Evolutionary conservation across 1,140 invertebrate genomes (phyloP).

Genomic region (Drosophila varians): DNA sequence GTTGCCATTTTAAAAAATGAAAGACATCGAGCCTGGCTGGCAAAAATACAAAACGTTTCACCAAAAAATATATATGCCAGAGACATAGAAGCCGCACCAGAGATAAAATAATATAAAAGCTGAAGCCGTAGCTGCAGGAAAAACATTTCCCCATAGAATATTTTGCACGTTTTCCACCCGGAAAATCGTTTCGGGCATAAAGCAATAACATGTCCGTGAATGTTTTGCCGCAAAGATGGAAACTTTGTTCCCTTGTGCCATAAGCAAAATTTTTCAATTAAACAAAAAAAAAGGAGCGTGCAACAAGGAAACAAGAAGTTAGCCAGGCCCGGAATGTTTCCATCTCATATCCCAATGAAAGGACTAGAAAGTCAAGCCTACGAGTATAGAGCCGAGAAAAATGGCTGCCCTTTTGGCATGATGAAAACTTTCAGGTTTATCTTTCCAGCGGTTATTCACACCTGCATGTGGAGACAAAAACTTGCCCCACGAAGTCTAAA

Average conservation of each 20-base stretch:
- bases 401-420: constrained; percentile 8
- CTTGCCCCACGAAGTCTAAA: neutral
- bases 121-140: constrained; percentile 15
- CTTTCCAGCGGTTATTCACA: constrained; percentile 69
- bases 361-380: neutral
- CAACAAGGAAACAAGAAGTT: too few species aligned
- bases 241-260: constrained; percentile 20
- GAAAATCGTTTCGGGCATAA: constrained; percentile 31
- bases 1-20: constrained; percentile 60
- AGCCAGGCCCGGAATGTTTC: neutral
- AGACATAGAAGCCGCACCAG: neutral
- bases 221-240: constrained; percentile 3
- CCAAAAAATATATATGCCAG: constrained; percentile 15
- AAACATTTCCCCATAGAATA: constrained; percentile 46
- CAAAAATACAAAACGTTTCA: constrained; percentile 16
- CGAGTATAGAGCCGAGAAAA: constrained; percentile 6
- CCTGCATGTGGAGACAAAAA: constrained; percentile 41
- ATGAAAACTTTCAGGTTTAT: constrained; percentile 28
- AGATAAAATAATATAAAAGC: constrained; percentile 20
- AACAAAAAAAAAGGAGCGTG: constrained; percentile 15
- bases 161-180: constrained; percentile 43
- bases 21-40: constrained; percentile 16
- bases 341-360: neutral
- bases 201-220: constrained; percentile 9
- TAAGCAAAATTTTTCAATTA: constrained; percentile 36